Conservation (phyloP, 2,888 invertebrate genomes). For the Lepidocyrtoides sp. region DNA sequence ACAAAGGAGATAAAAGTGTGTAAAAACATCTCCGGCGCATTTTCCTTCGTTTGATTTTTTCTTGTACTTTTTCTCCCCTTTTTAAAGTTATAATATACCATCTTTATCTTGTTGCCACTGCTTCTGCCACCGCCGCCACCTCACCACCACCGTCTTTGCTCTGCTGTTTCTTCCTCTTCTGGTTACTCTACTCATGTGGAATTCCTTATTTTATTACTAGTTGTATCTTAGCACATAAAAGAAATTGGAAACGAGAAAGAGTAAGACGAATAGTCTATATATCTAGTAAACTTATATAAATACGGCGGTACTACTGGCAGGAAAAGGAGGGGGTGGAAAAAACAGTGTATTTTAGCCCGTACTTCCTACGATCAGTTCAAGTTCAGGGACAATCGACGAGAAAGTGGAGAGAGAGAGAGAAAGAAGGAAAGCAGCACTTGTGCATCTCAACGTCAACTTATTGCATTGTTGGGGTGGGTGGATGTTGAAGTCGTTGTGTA, state of each 20-base stretch:
- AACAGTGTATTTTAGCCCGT: conserved; percentile 34
- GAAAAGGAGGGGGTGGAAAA: conserved; percentile 54
- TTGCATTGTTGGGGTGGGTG: conserved; percentile 49
- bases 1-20: conserved; percentile 37
- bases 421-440: conserved; percentile 62
- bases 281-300: conserved; percentile 25
- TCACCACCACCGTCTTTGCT: conserved; percentile 14
- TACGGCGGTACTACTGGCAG: conserved; percentile 15
- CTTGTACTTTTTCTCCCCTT: conserved; percentile 44
- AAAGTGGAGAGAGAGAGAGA: conserved; percentile 46
- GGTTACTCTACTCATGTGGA: conserved; percentile 83
- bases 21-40: conserved; percentile 28
- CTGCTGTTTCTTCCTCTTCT: conserved; percentile 61
- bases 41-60: background rate
- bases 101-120: conserved; percentile 72
- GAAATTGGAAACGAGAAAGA: conserved; percentile 66
- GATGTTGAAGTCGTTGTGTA: conserved; percentile 29
- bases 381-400: conserved; percentile 61
- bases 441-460: conserved; percentile 64
- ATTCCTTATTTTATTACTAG: conserved; percentile 85
- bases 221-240: conserved; percentile 85
- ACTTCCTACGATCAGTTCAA: conserved; percentile 61
- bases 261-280: conserved; percentile 46
- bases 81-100: conserved; percentile 44
- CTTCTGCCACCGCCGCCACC: conserved; percentile 50